Conservation (phyloP, 2,888 invertebrate species). For the Calliphora vomitoria region DNA sequence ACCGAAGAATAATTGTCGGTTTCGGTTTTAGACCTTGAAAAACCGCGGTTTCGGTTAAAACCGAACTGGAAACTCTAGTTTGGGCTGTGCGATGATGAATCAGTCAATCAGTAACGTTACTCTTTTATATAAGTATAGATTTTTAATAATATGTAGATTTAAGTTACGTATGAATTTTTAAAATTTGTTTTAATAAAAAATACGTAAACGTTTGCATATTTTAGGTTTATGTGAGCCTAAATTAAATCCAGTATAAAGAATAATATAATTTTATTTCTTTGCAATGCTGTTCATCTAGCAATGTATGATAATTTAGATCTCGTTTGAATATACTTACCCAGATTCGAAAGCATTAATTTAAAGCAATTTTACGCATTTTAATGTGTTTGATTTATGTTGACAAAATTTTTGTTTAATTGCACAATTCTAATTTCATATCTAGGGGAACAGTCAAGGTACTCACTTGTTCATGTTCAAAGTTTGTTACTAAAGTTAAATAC, state of each 20-base stretch:
- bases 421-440: background rate
- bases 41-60: too few relatives aligned
- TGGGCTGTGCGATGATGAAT: too few relatives aligned
- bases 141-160: too few relatives aligned
- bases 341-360: background rate
- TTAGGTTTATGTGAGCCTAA: too few relatives aligned
- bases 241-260: background rate
- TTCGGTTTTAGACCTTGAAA: too few relatives aligned
- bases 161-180: too few relatives aligned
- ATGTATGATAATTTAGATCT: background rate
- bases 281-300: background rate
- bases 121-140: too few relatives aligned
- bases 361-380: background rate
- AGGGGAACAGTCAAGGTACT: background rate
- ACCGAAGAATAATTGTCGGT: too few relatives aligned
- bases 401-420: constrained; percentile 2
- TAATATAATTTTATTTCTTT: background rate
- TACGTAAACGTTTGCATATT: too few relatives aligned
- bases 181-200: too few relatives aligned
- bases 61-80: too few relatives aligned
- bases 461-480: background rate
- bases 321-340: background rate
- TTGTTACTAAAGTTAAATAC: background rate
- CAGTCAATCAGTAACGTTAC: too few relatives aligned
- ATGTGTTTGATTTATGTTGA: background rate